phyloP scores from a whole-genome alignment of 2,797 vertebrate species.

The Hydrophis major region DNA sequence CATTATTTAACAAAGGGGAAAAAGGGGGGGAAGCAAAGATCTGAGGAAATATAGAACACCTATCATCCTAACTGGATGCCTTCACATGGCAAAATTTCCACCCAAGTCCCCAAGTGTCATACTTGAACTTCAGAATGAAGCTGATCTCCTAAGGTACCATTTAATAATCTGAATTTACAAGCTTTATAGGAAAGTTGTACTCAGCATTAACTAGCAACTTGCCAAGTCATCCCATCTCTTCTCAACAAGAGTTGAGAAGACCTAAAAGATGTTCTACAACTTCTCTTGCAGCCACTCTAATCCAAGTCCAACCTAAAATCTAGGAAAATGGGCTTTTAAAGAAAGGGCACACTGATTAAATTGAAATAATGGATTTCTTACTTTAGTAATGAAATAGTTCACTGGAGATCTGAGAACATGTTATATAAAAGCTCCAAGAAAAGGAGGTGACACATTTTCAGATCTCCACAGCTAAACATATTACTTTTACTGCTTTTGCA shows the following conservation, averaged over 20 bases:
- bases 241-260: too few relatives aligned
- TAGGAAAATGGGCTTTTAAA: neutral
- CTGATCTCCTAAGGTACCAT: too few relatives aligned
- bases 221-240: neutral
- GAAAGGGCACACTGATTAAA: neutral
- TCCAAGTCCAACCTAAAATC: neutral
- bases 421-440: neutral
- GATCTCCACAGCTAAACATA: neutral
- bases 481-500: neutral
- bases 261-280: neutral
- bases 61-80: neutral
- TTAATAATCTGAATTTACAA: too few relatives aligned
- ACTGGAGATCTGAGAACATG: neutral
- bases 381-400: neutral
- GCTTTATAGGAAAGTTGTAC: neutral
- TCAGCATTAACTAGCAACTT: neutral
- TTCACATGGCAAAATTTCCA: neutral
- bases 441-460: constrained; percentile 4
- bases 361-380: constrained; percentile 3
- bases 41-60: neutral
- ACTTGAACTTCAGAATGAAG: neutral
- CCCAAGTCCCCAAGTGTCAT: neutral
- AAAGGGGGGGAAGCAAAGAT: neutral
- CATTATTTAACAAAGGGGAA: neutral
- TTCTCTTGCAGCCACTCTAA: neutral